Conservation (phyloP, 2,113 vertebrate genomes). For the Tetrao urogallus region DNA sequence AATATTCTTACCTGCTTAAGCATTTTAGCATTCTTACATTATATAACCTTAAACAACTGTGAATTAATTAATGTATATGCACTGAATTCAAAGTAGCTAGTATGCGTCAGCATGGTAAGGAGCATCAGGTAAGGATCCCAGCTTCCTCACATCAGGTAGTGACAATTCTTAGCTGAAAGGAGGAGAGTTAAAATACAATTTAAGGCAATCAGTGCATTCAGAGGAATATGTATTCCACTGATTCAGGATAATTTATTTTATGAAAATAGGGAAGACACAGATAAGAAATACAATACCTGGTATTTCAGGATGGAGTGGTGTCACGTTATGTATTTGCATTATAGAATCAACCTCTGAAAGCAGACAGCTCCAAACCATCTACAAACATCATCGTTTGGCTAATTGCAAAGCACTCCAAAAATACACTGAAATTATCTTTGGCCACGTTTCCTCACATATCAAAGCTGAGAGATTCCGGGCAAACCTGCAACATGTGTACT, state of each 20-base stretch:
- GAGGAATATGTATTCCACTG: not conserved
- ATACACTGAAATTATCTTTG: not conserved
- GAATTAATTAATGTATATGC: not conserved
- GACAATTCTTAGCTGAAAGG: not conserved
- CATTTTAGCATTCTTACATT: not conserved
- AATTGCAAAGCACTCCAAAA: conserved; percentile 11
- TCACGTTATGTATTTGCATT: not conserved
- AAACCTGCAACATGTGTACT: not conserved
- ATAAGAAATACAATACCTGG: not conserved
- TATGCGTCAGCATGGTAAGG: not conserved
- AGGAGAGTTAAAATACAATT: not conserved
- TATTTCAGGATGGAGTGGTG: not conserved
- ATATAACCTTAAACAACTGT: not conserved
- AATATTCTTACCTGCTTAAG: not conserved
- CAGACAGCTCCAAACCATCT: not conserved
- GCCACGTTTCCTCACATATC: not conserved
- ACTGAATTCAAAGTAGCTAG: not conserved
- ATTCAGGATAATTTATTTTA: not conserved
- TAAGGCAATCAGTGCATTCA: not conserved
- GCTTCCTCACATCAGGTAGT: not conserved
- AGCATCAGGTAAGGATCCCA: not conserved
- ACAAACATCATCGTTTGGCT: not conserved
- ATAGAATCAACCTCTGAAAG: not conserved
- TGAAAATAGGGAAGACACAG: not conserved
- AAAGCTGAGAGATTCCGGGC: conserved; percentile 4